Evolutionary conservation across 2,113 vertebrate species (phyloP).

Genomic region (Corapipo altera): DNA sequence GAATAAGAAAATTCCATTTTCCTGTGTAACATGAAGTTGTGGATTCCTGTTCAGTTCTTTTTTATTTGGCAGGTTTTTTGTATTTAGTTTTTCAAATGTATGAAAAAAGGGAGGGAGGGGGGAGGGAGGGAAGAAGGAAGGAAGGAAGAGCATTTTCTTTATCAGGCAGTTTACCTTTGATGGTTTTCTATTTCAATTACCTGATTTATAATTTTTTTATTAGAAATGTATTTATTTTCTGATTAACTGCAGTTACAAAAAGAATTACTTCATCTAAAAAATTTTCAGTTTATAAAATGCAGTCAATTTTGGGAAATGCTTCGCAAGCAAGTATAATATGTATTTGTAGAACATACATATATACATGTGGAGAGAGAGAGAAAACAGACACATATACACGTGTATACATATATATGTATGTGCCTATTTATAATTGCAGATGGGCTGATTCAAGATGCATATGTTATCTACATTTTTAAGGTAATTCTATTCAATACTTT

Average conservation of each 20-base stretch:
- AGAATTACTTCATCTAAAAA: not conserved
- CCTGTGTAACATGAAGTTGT: not conserved
- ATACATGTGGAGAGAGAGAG: not conserved
- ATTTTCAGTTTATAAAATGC: not conserved
- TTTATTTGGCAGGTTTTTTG: not conserved
- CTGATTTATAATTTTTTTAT: not conserved
- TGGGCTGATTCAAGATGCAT: not conserved
- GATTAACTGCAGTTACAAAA: not conserved
- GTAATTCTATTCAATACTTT: not conserved
- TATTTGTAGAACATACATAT: not conserved
- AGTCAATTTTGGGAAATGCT: not conserved
- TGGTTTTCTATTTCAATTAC: not conserved
- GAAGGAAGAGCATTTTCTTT: not conserved
- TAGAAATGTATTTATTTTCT: not conserved
- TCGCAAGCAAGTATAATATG: not conserved
- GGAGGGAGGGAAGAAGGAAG: not conserved
- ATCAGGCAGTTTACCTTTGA: not conserved
- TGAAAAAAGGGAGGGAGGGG: not conserved
- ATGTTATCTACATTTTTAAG: not conserved
- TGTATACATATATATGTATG: not conserved
- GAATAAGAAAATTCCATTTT: not conserved
- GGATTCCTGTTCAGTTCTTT: not conserved
- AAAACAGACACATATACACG: not conserved
- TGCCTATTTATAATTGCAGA: not conserved
- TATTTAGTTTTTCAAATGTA: not conserved